Percentiles rank a stretch among this genome's conserved stretches.
phyloP scores from a whole-genome alignment of 2,113 vertebrate species.

The Cynopterus brachyotis region DNA sequence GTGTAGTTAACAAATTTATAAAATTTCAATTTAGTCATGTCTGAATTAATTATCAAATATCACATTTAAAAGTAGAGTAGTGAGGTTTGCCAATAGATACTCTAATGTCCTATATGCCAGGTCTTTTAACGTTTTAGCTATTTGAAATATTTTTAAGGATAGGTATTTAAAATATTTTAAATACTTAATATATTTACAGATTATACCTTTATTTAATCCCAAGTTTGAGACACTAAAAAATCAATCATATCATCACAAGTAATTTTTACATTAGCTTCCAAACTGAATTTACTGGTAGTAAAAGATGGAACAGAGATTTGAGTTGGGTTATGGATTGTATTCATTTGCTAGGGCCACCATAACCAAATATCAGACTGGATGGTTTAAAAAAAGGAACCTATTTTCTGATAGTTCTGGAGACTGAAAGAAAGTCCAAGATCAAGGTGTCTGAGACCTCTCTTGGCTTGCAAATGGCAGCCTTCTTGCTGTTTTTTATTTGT shows the following conservation, averaged over 20 bases:
- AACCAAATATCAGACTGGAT: not conserved
- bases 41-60: conserved; percentile 24
- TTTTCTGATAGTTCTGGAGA: not conserved
- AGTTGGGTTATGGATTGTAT: not conserved
- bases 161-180: not conserved
- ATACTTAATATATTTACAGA: not conserved
- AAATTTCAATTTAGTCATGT: not conserved
- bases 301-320: not conserved
- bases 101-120: not conserved
- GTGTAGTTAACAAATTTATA: not conserved
- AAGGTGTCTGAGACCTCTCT: not conserved
- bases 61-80: not conserved
- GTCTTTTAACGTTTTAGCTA: not conserved
- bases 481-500: not conserved
- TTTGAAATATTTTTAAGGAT: not conserved
- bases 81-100: not conserved
- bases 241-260: not conserved
- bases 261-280: not conserved
- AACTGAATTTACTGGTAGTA: not conserved
- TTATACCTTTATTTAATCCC: not conserved
- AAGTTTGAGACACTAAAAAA: conserved; percentile 10
- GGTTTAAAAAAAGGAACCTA: not conserved
- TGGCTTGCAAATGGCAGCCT: not conserved
- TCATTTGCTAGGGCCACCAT: not conserved
- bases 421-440: not conserved